A percentile compares a stretch with the other conserved stretches of the same genome.
Conservation (phyloP, 1,140 invertebrate genomes). For the Drosophila teissieri region DNA sequence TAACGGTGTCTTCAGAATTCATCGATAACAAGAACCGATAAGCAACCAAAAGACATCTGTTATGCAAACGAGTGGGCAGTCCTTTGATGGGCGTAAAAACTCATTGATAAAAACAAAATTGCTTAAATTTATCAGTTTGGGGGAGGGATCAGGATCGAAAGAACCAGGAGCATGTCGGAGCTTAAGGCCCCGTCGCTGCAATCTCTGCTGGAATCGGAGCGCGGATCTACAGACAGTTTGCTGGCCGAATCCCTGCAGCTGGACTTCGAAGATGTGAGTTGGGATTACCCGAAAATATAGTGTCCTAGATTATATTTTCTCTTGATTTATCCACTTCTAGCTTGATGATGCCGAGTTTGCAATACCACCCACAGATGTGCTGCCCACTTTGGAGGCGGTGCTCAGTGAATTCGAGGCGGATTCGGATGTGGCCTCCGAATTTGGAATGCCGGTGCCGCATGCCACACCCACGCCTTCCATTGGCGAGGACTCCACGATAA, state of each 20-base stretch:
- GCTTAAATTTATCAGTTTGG: conserved; percentile 7
- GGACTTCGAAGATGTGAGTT: conserved; percentile 88
- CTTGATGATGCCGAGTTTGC: conserved; percentile 94
- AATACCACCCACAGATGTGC: conserved; percentile 90
- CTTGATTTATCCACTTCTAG: conserved; percentile 65
- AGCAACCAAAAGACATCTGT: too few species aligned
- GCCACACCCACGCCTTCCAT: conserved; percentile 85
- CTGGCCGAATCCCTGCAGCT: conserved; percentile 86
- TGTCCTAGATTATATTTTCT: background rate
- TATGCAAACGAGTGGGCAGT: conserved; percentile 4
- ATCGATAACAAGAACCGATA: background rate
- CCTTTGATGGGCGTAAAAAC: conserved; percentile 58
- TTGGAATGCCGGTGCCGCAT: conserved; percentile 78
- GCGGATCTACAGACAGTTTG: conserved; percentile 88
- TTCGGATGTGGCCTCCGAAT: conserved; percentile 86
- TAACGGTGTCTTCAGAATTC: too few species aligned
- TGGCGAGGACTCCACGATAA: conserved; percentile 67
- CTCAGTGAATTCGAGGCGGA: conserved; percentile 90
- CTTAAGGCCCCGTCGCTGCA: conserved; percentile 86
- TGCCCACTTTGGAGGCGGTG: conserved; percentile 94
- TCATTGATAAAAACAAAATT: conserved; percentile 66
- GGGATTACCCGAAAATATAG: background rate
- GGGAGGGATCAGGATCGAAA: conserved; percentile 15
- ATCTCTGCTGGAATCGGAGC: conserved; percentile 87
- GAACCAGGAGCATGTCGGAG: conserved; percentile 84